Base-by-base conservation (phyloP, 2,888 invertebrate genomes). In the Eucera pruinosa region DNA sequence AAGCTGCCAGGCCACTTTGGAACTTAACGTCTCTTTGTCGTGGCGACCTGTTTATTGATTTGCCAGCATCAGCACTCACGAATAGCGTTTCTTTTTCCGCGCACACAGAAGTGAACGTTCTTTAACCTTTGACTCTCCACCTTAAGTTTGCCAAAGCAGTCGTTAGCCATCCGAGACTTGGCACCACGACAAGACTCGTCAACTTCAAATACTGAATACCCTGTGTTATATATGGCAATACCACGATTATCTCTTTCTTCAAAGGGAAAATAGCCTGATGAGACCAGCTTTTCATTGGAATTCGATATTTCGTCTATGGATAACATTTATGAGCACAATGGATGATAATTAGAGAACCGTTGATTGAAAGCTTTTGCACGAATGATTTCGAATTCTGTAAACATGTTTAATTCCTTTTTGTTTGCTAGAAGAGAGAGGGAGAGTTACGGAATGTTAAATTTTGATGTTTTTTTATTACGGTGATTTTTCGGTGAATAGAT, bases 111-210 rank as follows among this genome's bases (percentile, higher is more conserved):
- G 69, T 81, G 80, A 81, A 81, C 69, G 80, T 62, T 68, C 80
- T 61, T 39, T 45, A 66, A 77, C 68, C 77, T 77, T 75, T 77
- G 73, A 81, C 77, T 43, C 57, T 41, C 58, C 66, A 20, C 65
- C 64, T 80, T 66, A 68, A 52, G 79, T 74, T 74, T 58, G 66
- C 62, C 60, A 62, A 43, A 76, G 80, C 39, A 68, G 55, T 79
- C 79, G 57, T 79, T 72, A 73, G 68, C 67, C 78, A 50, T 30
- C 41, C 60, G 62, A 68, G 39, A 50, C 62, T 64, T 78, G 73
- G 68, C 78, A 58, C 52, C 50, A 15, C 39, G 72, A 64, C 72
- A 58, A 72, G 71, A 15, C 61, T 70, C 47, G 39, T 69, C 70
- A 64, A 33, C n/a, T 13, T 58, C 39, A 36, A 58, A 58, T 39